A percentile compares a stretch with the other conserved stretches of the same genome.
phyloP scores from a whole-genome alignment of 1,140 invertebrate species.

The Uloborus diversus region DNA sequence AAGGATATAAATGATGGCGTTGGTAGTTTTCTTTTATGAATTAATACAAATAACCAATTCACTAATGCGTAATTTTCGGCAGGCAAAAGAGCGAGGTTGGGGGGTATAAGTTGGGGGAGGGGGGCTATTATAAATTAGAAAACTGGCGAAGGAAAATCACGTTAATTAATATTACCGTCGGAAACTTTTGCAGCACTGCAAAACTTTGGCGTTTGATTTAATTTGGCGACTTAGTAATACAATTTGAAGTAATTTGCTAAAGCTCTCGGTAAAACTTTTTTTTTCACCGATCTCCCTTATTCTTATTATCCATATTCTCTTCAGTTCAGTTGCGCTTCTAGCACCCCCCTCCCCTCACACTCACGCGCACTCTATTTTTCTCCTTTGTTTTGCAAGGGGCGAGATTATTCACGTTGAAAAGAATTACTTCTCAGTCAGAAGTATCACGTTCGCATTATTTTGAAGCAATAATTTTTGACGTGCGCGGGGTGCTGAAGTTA shows the following conservation, averaged over 20 bases:
- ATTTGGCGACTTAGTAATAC: conserved; percentile 58
- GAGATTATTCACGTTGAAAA: conserved; percentile 55
- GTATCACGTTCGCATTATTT: conserved; percentile 55
- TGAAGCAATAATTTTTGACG: conserved; percentile 55
- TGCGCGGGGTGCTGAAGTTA: conserved; percentile 22
- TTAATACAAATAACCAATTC: conserved; percentile 58
- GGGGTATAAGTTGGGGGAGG: no score
- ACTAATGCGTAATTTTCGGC: conserved; percentile 57
- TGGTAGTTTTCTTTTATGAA: conserved; percentile 57
- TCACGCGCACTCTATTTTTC: conserved; percentile 47
- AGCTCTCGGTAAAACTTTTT: conserved; percentile 49
- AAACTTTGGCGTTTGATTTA: conserved; percentile 57
- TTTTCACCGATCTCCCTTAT: conserved; percentile 7
- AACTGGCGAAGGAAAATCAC: conserved; percentile 56
- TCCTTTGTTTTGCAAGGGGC: conserved; percentile 49
- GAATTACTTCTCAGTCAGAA: conserved; percentile 40
- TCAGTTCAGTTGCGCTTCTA: background rate
- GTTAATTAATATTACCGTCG: conserved; percentile 57
- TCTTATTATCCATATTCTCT: conserved; percentile 55
- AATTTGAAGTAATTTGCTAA: conserved; percentile 57
- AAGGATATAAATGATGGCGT: conserved; percentile 56
- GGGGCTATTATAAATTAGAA: conserved; percentile 57
- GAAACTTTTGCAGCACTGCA: conserved; percentile 56
- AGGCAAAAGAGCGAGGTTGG: conserved; percentile 37
- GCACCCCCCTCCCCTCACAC: conserved; percentile 9